Base-by-base conservation (phyloP, 2,113 vertebrate genomes). In the Amblyornis subalaris region DNA sequence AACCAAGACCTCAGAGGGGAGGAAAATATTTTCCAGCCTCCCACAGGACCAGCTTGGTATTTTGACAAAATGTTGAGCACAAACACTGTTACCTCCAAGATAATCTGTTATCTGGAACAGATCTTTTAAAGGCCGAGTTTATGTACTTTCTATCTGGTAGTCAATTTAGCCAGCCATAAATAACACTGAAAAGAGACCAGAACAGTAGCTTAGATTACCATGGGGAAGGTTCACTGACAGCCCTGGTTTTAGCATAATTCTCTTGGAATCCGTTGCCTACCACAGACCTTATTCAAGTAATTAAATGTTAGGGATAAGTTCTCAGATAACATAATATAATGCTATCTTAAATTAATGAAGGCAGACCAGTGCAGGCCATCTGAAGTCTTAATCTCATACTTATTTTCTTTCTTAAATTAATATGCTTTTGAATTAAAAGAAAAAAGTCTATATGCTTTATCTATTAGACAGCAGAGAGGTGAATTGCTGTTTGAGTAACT, bases 31-130 rank as follows among this genome's bases (percentile, higher is more conserved):
- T 96, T 85, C 83, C 81, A 93, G 45, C 48, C 47, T 90, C 60
- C 48, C 65, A 44, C 42, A 79, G 85, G 85, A 88, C 61, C 82
- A 86, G 33, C 38, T 60, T 85, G 80, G 45, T 90, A 92, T 93
- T 91, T 93, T 93, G 61, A 84, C 85, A 93, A 95, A 97, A 93
- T 57, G 42, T 66, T 87, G 90, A 64, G 79, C 87, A 47, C 79
- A 94, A 94, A 85, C 93, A 74, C 61, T 84, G 45, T 88, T 93
- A 92, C 87, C 61, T 79, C 38, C 76, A 90, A 92, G 70, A 89
- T 71, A 85, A 90, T 95, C 44, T 81, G 42, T 94, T 90, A 89
- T 88, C 88, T 94, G 94, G 90, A 93, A 71, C 12, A 89, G 84
- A 93, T 86, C 79, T 96, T 95, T 94, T 83, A 94, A 87, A 96